Percentiles rank a stretch among this genome's conserved stretches.
These are phyloP conservation scores for Aphidius gifuensis DNA, from an alignment of 1,140 invertebrate species.

Conservation along the genomic window DNA sequence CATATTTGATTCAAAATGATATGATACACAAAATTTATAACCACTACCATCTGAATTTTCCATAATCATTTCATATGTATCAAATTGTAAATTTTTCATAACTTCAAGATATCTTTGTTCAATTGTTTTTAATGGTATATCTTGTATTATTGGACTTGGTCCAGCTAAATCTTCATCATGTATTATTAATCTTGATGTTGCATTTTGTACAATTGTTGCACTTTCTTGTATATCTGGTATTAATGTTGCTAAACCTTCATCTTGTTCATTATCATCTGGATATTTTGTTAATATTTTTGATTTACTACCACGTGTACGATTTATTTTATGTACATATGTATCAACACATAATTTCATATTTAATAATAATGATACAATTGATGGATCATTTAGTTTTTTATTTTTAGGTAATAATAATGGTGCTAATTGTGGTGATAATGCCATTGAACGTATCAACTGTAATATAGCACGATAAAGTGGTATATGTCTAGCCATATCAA, in stretches of 20 bases:
- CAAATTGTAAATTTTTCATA: slow-evolving; percentile 88
- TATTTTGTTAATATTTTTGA: slow-evolving; percentile 45
- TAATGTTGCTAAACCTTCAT: slow-evolving; percentile 80
- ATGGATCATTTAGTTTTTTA: slow-evolving; percentile 48
- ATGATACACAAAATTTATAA: slow-evolving; percentile 80
- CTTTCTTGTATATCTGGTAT: slow-evolving; percentile 86
- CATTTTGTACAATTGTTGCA: slow-evolving; percentile 70
- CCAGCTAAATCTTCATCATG: slow-evolving; percentile 46
- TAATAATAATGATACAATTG: slow-evolving; percentile 68
- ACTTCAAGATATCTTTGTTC: slow-evolving; percentile 78
- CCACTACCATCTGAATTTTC: slow-evolving; percentile 70
- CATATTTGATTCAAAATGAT: slow-evolving; percentile 90
- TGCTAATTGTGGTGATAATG: slow-evolving; percentile 65
- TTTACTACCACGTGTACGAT: slow-evolving; percentile 45
- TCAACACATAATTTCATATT: slow-evolving; percentile 90
- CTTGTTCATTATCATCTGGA: slow-evolving; percentile 72
- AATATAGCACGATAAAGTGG: slow-evolving; percentile 84
- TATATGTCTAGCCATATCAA: slow-evolving; percentile 93
- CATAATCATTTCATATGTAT: slow-evolving; percentile 87
- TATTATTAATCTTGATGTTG: slow-evolving; percentile 58
- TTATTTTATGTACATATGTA: slow-evolving; percentile 69
- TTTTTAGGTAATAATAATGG: slow-evolving; percentile 64
- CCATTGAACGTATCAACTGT: slow-evolving; percentile 76
- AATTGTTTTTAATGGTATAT: slow-evolving; percentile 57
- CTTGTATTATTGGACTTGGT: slow-evolving; percentile 46